Evolutionary conservation across 2,113 vertebrate species (phyloP).

Genomic region (Urocynchramus pylzowi): DNA sequence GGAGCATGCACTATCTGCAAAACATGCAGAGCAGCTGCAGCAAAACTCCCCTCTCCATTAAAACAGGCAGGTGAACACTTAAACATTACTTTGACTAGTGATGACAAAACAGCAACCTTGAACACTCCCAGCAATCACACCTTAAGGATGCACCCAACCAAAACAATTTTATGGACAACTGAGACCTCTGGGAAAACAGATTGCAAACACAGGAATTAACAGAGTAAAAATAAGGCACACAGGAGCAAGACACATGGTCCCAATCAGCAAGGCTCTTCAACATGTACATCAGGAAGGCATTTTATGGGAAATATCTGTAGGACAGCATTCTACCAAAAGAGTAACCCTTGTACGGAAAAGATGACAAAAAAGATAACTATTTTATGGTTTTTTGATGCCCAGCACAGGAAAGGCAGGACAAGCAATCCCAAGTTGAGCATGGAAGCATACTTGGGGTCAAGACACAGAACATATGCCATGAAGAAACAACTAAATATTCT

Average conservation of each 20-base stretch:
- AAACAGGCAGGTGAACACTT: neutral
- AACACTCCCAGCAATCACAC: neutral
- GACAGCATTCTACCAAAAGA: neutral
- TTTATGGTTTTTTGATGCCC: neutral
- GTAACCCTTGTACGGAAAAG: neutral
- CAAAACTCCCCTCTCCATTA: neutral
- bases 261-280: neutral
- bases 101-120: neutral
- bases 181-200: neutral
- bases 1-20: neutral
- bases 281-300: accelerated
- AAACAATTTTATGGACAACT: neutral
- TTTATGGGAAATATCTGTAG: neutral
- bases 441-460: neutral
- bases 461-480: neutral
- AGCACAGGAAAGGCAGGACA: neutral
- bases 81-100: neutral
- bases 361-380: neutral
- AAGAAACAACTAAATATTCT: neutral
- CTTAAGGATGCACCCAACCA: neutral
- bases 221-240: neutral
- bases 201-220: neutral
- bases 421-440: neutral
- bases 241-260: neutral
- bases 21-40: neutral